Percentiles rank a stretch among this genome's conserved stretches.
These are phyloP conservation scores for Sciurus niger DNA, from an alignment of 2,113 vertebrate species.

Conservation along the genomic window DNA sequence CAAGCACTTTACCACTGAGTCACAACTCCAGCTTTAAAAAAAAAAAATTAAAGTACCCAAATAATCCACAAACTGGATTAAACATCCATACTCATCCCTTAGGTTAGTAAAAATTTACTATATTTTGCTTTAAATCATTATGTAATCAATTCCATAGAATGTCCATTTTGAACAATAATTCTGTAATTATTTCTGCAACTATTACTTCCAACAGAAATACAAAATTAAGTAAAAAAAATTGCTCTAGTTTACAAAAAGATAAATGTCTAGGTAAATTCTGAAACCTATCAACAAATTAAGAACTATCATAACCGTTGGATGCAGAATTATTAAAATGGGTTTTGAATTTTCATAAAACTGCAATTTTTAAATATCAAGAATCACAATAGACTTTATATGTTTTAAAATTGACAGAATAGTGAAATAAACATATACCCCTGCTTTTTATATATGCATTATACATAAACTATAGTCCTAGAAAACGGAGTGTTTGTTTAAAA, in stretches of 20 bases:
- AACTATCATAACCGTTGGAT: background rate
- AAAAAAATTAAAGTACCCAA: background rate
- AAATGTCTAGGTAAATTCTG: constrained; percentile 32
- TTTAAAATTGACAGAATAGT: constrained; percentile 18
- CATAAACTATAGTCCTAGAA: background rate
- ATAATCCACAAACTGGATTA: constrained; percentile 29
- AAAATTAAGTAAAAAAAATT: background rate
- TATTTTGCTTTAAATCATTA: background rate
- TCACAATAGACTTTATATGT: background rate
- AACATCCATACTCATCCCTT: background rate
- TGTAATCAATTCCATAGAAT: background rate
- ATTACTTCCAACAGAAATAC: constrained; percentile 50
- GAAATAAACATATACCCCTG: background rate
- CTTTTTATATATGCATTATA: background rate
- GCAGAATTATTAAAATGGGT: constrained; percentile 6
- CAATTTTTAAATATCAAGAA: constrained; percentile 36
- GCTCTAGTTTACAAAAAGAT: background rate
- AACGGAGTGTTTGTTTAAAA: background rate
- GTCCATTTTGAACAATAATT: constrained; percentile 42
- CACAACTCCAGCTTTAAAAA: background rate
- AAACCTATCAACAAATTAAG: constrained; percentile 48
- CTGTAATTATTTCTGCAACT: constrained; percentile 2
- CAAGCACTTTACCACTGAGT: no score
- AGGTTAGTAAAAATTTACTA: constrained; percentile 28
- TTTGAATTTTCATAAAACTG: constrained; percentile 37